Evolutionary conservation across 1,140 invertebrate genomes (phyloP), one percentile per base, ranked within the genome.

Genomic region (Micrasema minimum): DNA sequence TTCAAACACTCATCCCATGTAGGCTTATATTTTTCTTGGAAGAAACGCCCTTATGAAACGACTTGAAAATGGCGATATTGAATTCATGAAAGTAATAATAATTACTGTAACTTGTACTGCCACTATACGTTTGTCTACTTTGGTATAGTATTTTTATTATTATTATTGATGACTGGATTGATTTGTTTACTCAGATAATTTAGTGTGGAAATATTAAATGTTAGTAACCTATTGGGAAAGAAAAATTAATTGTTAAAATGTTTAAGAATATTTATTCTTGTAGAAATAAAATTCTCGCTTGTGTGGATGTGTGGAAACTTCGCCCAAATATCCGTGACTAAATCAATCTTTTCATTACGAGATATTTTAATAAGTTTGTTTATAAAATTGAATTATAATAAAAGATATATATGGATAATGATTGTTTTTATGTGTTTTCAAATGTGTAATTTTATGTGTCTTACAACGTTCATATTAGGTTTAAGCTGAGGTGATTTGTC

Each of bases 381-480:
- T 62, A 46, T 61, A 68, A 64, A 62, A 65, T 48, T 41, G 35
- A 70, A 62, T 48, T 70, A 70, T 59, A 57, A 70, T 74, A 74
- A 71, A 69, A 69, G 45, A 64, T 50, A 69, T 64, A 69, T 69
- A 43, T 35, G 26, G 31, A 62, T 50, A 57, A 69, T 61, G 55
- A 73, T 74, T 70, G 69, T 74, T 74, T 74, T 62, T 66, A 66
- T 74, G 67, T 69, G 72, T 70, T 74, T 70, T 64, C 43, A 45
- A 64, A 64, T 64, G 59, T 59, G 65, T 74, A 65, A 70, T 74
- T 71, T 53, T 41, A 64, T 46, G 43, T 73, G 68, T 75, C 69
- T n/a, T 69, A 72, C 69, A 70, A 74, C 69, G 68, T 74, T 74
- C 69, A 66, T 65, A 43, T 22, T 75, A 75, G 69, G 50, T 66